Evolutionary conservation across 23 tunicate genomes (phyloP), one percentile per base, ranked within the genome.

Genomic region (Clavelina lepadiformis): DNA sequence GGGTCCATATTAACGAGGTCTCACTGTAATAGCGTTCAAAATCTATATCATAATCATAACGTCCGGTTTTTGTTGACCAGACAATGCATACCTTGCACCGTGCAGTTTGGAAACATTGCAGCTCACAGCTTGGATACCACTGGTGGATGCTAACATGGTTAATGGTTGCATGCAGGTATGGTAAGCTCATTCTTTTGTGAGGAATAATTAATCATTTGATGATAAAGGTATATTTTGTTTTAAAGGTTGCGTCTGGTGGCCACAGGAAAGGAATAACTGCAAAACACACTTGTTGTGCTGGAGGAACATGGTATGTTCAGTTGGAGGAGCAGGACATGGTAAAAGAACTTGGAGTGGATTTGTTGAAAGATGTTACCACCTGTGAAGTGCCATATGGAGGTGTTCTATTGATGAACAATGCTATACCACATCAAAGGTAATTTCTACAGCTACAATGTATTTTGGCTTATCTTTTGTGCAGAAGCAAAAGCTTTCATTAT

Each of bases 351-450:
- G 97, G 69, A 21, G 89, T 81, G 44, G 91, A 89, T 68, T 2
- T 80, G 51, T 53, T 69, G 21, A 89, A 89, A 46, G 88, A 89
- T 75, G 38, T 81, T 0, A 80, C 74, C 20, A 70, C 81, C 5
- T 89, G 97, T 65, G 97, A 89, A 71, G 91, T 89, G 33, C 89
- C 89, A 5, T 81, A 75, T 58, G 97, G 97, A 24, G 89, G 89
- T 67, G 97, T 89, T 38, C 58, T 89, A 31, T 89, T 89, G 26
- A 35, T 89, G 55, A 75, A 89, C 63, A 89, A 89, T 60, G 74
- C 91, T 35, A 61, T 89, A 24, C 97, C 97, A 0, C 97, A 89
- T 58, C 70, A 64, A 47, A 89, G 97, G 95, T 86, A 25, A 37
- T 3, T 25, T 3, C 22, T 73, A 33, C 8, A 28, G 3, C 22